A percentile compares a stretch with the other conserved stretches of the same genome.
phyloP scores from a whole-genome alignment of 2,797 vertebrate species.

The Oryzias sinensis region DNA sequence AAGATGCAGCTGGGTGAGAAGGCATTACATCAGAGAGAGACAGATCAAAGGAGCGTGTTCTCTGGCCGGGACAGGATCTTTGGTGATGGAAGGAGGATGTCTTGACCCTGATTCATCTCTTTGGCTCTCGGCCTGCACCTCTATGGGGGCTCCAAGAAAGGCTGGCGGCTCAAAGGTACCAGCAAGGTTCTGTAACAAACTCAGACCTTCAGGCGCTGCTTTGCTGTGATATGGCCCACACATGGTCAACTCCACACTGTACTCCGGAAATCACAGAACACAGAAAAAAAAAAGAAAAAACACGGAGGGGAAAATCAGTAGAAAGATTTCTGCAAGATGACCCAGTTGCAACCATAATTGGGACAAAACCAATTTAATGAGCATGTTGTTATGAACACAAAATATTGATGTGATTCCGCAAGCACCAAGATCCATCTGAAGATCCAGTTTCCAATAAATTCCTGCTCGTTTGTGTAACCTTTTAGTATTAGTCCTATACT shows the following conservation, averaged over 20 bases:
- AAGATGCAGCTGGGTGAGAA: conserved; percentile 29
- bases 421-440: too few relatives aligned
- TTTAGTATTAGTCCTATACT: too few relatives aligned
- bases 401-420: too few relatives aligned
- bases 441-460: too few relatives aligned
- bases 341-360: too few relatives aligned
- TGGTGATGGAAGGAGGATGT: conserved; percentile 31
- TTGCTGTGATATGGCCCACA: conserved; percentile 10
- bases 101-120: conserved; percentile 48
- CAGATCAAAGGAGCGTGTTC: conserved; percentile 37
- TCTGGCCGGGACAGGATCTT: conserved; percentile 22
- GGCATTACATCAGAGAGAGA: conserved; percentile 19
- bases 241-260: not conserved
- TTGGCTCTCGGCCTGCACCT: conserved; percentile 14
- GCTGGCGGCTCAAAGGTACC: conserved; percentile 5
- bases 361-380: too few relatives aligned
- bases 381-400: too few relatives aligned
- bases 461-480: too few relatives aligned
- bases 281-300: too few relatives aligned
- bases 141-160: conserved; percentile 10
- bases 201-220: not conserved
- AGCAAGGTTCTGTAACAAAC: conserved; percentile 9
- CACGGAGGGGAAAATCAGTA: too few relatives aligned
- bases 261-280: not conserved
- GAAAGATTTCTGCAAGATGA: too few relatives aligned